Conservation (phyloP, 2,888 invertebrate species). For the Megamerina dolium region DNA sequence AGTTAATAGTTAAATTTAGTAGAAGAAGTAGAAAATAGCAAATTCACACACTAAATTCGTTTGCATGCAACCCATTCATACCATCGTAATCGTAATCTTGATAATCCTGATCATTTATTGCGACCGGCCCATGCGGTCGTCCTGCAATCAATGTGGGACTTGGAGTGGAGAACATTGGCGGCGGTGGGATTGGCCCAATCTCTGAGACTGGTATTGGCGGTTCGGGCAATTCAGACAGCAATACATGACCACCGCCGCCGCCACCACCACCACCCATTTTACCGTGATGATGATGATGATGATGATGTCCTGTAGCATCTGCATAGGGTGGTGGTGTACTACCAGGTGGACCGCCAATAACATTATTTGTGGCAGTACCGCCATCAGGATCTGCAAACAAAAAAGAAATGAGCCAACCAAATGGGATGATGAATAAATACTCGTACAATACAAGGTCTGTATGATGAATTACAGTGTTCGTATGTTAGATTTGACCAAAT, state of each 20-base stretch:
- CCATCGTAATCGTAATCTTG: slow-evolving; percentile 63
- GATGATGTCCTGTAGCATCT: slow-evolving; percentile 29
- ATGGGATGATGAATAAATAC: background rate
- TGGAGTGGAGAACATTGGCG: slow-evolving; percentile 92
- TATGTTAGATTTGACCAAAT: no score
- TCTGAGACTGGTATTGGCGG: slow-evolving; percentile 88
- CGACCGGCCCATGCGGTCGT: slow-evolving; percentile 51
- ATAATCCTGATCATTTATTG: slow-evolving; percentile 47
- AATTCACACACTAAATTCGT: no score
- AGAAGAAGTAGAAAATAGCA: no score
- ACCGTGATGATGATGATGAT: slow-evolving; percentile 38
- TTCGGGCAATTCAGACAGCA: slow-evolving; percentile 82
- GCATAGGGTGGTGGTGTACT: slow-evolving; percentile 46
- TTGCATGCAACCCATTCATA: slow-evolving; percentile 46
- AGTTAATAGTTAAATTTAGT: no score
- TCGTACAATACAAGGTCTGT: background rate
- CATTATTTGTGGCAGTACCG: slow-evolving; percentile 30
- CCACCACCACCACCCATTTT: slow-evolving; percentile 38
- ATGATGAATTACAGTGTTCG: no score
- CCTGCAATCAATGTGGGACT: slow-evolving; percentile 63
- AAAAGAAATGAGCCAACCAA: slow-evolving; percentile 9
- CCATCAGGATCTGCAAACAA: slow-evolving; percentile 56
- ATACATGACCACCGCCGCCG: slow-evolving; percentile 54
- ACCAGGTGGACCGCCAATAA: slow-evolving; percentile 44
- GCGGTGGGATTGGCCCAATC: slow-evolving; percentile 89